Base-by-base conservation (phyloP, 2,888 invertebrate genomes). In the Drosophila mettleri region DNA sequence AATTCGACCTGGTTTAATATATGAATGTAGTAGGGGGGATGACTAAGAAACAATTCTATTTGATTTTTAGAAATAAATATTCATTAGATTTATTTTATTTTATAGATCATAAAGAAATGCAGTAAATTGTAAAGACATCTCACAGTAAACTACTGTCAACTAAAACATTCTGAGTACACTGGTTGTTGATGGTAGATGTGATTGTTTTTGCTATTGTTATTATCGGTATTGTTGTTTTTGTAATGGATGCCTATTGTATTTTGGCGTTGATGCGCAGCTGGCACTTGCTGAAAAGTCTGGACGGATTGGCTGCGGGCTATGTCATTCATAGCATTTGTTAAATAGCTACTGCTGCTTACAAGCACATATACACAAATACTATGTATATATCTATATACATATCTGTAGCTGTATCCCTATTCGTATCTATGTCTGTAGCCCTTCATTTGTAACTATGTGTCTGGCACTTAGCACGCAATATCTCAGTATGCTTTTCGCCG, bases 261-360 rank as follows among this genome's bases (percentile, higher is more conserved):
- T 83, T 81, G 89, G 83, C 89, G 83, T 83, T 88, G 83, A 88
- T 88, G 83, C 87, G 81, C 87, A 68, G 71, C 82, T 83, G 89
- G 85, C 83, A 83, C 87, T 83, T 83, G 83, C 83, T 83, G 89
- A 84, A 84, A 84, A 70, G 85, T 84, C 81, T 88, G 83, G 83
- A 75, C 70, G 75, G 70, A 73, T 62, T 66, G 74, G 53, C 78
- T 78, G 79, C 38, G 74, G 74, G 74, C 78, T 72, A 80, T 88
- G 83, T 88, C 83, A 88, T 60, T 84, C 71, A 80, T 54, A 60
- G 73, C 69, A 76, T 70, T 77, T 70, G 83, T 88, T 88, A 83
- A 88, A 86, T 82, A 86, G 65, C 58, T 61, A 60, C 74, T 60
- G 51, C 64, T 59, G 54, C 64, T 60, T n/a, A 34, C 34, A n/a